Evolutionary conservation across 2,888 invertebrate genomes (phyloP), one percentile per base, ranked within the genome.

Genomic region (Lycocerus yunnanus): DNA sequence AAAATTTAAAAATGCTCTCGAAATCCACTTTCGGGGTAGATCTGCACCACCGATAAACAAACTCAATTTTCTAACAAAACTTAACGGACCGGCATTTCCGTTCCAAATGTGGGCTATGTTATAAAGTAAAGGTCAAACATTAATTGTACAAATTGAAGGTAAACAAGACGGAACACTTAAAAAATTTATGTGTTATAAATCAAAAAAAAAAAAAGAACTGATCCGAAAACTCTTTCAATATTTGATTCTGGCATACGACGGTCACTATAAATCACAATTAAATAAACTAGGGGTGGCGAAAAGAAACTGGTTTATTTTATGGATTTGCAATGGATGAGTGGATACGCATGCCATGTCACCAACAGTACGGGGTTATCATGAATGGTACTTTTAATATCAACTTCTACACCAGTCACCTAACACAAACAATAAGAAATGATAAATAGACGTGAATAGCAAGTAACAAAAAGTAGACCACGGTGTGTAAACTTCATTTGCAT

Each of bases 301-400:
- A 73, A 73, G 76, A 69, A 77, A 78, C 78, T 76, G 78, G 78
- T 78, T 78, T 78, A 76, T 78, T 77, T 78, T 80, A 78, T 78
- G 75, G 78, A 78, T 79, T 77, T 75, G 74, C 74, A 69, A 79
- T 75, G 77, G 79, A 77, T 76, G 80, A 80, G 79, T 79, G 77
- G 76, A 71, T 77, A 74, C 78, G 79, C 79, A 79, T 79, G 80
- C 79, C 75, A 69, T 80, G 80, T 80, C 80, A 80, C 79, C 72
- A 74, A 68, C 79, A 78, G 72, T 21, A 67, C 43, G 58, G 73
- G 70, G 72, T 66, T 74, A 63, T 59, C 59, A 58, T 68, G 71
- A 68, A 74, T 68, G 18, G 65, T 61, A 18, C 65, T 68, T 68
- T 74, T 71, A 27, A 61, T 65, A 71, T 68, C 58, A 63, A 71